Percentiles rank a stretch among this genome's conserved stretches.
Evolutionary conservation across 2,113 vertebrate species (phyloP).

Genomic region (Scopus umbretta): DNA sequence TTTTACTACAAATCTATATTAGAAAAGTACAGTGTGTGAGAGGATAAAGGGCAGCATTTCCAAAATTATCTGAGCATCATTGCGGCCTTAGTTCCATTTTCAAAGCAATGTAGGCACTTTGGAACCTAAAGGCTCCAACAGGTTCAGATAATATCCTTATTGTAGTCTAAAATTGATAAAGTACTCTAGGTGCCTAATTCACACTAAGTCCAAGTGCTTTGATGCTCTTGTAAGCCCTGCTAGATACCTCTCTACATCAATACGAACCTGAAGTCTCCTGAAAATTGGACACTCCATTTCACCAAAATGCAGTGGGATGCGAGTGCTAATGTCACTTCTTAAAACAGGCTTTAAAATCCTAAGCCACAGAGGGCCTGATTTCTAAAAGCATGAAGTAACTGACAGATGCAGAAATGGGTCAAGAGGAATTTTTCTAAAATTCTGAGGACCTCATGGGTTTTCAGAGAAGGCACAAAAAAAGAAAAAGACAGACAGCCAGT

Average conservation of each 20-base stretch:
- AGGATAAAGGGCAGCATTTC: slow-evolving; percentile 24
- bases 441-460: neutral
- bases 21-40: neutral
- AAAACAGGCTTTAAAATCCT: neutral
- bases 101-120: slow-evolving; percentile 5
- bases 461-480: neutral
- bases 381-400: neutral
- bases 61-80: neutral
- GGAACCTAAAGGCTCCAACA: neutral
- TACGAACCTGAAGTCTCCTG: neutral
- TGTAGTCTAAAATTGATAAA: slow-evolving; percentile 9
- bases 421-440: neutral
- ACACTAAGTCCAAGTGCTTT: neutral
- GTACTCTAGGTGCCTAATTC: slow-evolving; percentile 4
- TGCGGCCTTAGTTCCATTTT: slow-evolving; percentile 27
- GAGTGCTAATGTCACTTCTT: neutral
- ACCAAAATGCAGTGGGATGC: neutral
- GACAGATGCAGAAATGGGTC: neutral
- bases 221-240: neutral
- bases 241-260: neutral
- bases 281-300: slow-evolving; percentile 8
- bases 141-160: slow-evolving; percentile 16
- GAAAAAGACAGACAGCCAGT: neutral
- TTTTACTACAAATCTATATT: neutral
- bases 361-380: neutral